Evolutionary conservation across 2,888 invertebrate species (phyloP).

Genomic region (Atethmia centrago): DNA sequence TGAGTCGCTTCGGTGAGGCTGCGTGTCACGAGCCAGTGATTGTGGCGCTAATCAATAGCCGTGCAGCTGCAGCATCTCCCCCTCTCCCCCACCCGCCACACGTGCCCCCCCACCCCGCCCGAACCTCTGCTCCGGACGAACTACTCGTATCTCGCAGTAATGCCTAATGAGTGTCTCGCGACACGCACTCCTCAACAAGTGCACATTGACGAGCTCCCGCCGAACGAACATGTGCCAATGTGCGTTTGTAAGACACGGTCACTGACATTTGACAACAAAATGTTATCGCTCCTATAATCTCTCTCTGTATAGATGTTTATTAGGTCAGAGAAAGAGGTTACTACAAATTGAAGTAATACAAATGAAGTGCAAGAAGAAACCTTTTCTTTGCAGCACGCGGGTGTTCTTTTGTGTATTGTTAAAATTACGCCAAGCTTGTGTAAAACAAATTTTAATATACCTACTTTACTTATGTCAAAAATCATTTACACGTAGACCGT

Average conservation of each 20-base stretch:
- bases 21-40: slow-evolving; percentile 45
- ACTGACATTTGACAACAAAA: no score
- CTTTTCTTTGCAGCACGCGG: not conserved
- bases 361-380: not conserved
- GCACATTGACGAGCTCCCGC: no score
- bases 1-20: not conserved
- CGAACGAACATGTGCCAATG: not conserved
- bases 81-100: slow-evolving; percentile 9
- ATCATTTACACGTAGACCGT: not conserved
- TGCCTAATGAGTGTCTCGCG: slow-evolving; percentile 15
- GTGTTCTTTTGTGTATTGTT: no score
- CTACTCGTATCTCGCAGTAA: slow-evolving; percentile 10
- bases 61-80: slow-evolving; percentile 75
- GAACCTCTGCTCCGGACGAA: not conserved
- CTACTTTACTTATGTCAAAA: not conserved
- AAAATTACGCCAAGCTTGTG: not conserved
- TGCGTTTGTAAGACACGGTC: not conserved
- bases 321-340: not conserved
- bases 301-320: not conserved
- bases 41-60: slow-evolving; percentile 82
- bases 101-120: not conserved
- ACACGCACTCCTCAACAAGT: slow-evolving; percentile 7
- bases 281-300: not conserved
- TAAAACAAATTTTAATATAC: no score
- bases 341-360: no score